Base-by-base conservation (phyloP, 2,797 vertebrate genomes). In the Lophius americanus region DNA sequence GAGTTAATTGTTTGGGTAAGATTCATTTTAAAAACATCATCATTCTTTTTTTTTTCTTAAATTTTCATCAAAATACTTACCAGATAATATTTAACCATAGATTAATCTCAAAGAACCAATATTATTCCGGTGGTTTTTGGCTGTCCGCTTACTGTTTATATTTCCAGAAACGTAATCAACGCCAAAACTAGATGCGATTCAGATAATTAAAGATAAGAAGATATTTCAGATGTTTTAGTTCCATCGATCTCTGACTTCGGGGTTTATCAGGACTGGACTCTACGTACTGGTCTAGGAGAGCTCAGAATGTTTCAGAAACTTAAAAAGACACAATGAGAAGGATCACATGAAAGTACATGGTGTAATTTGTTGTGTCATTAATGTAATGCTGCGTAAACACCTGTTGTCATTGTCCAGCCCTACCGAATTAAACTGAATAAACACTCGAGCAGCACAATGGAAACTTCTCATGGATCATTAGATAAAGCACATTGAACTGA, bases 371-470 rank as follows among this genome's bases (percentile, higher is more conserved):
- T 41, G 14, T 55, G 49, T 37, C 9, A 42, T 42, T 48, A 50
- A 14, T n/a, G 38, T 39, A 63, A 61, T 33, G 32, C 59, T 61
- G 42, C 5, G 37, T 64, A 54, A 78, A 82, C 89, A 91, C 88
- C 89, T 92, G 89, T 86, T 88, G 85, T 85, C 79, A 70, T 60
- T 67, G 64, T 72, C 23, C 55, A 78, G 62, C 78, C 78, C 49
- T 44, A 37, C 51, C 49, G 70, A 70, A 41, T 65, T 77, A 58
- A 76, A 79, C 51, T 44, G 70, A 82, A 76, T 75, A 81, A 78
- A 85, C 51, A 55, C 51, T 70, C 72, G 79, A 65, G 47, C 56
- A 74, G 73, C 80, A 88, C 79, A 87, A 87, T 83, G 78, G 81
- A 70, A 73, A 81, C 76, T 68, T 68, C 55, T 33, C 23, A 51